Evolutionary conservation across 1,140 invertebrate genomes (phyloP), one percentile per base, ranked within the genome.

Genomic region (Trialeurodes vaporariorum): DNA sequence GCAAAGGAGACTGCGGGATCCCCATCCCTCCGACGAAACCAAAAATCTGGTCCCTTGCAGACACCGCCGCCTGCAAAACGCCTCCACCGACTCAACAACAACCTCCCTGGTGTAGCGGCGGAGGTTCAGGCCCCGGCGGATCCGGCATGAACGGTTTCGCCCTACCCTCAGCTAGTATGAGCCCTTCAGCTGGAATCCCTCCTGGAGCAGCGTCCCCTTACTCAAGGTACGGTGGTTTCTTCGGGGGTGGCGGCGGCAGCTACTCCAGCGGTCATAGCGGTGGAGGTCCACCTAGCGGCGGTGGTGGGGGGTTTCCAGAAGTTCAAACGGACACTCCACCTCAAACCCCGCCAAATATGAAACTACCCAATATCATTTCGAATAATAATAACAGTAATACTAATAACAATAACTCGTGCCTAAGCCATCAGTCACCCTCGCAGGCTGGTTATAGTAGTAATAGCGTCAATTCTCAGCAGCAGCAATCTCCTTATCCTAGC

Each of bases 1-100:
- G 85, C 63, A 82, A 79, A 9, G 67, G 67, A 61, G 89, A 91
- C 73, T 92, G 90, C 76, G 90, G 90, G 2, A 87, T 93, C 24
- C 90, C 90, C 1, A 86, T 93, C 70, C 90, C 90, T 49, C 89
- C 91, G 58, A 88, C 91, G 60, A 96, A 97, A 77, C 94, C 95
- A 24, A 95, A 97, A 80, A 98, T 98, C 73, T 98, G 94, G 95
- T 96, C 94, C 5, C 77, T 98, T 71, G 94, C 94, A 26, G 94
- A 97, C 78, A 96, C 94, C 27, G 94, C 94, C 22, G 94, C 94
- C n/a, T 96, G 93, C 78, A 96, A 96, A 77, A 94, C 91, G 11
- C 92, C 91, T 0, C 91, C 92, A 25, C 84, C 86, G 1, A 81
- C 83, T 59, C 81, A 82, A 63, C 78, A 79, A 11, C 68, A 67